Evolutionary conservation across 2,888 invertebrate genomes (phyloP).

Genomic region (Phytoseiulus persimilis): DNA sequence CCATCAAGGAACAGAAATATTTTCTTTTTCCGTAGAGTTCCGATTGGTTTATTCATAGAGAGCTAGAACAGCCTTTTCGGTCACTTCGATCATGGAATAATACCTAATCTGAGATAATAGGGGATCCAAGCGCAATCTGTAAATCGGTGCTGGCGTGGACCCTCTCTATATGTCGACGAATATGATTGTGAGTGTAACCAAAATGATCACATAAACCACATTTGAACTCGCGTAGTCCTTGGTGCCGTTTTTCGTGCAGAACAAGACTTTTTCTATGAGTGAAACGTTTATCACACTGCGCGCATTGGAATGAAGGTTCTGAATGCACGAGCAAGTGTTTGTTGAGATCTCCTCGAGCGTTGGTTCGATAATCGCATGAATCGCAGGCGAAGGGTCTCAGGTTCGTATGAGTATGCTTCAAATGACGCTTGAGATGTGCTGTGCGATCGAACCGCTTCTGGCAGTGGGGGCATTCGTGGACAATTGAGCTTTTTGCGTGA

Average conservation of each 20-base stretch:
- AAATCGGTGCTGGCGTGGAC: not conserved
- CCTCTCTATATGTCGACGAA: not conserved
- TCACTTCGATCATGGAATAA: too few species aligned
- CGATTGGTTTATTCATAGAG: not conserved
- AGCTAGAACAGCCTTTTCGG: too few species aligned
- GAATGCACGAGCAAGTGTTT: slow-evolving; percentile 11
- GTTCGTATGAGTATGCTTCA: not conserved
- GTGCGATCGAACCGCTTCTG: slow-evolving; percentile 30
- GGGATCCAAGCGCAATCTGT: not conserved
- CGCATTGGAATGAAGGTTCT: slow-evolving; percentile 16
- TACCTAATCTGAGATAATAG: too few species aligned
- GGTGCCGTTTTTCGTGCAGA: slow-evolving; percentile 11
- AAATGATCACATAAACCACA: slow-evolving; percentile 7
- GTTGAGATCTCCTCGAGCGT: slow-evolving; percentile 13
- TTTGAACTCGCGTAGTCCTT: slow-evolving; percentile 17
- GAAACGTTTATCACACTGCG: slow-evolving; percentile 7
- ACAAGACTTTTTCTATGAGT: slow-evolving; percentile 7
- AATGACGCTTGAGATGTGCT: slow-evolving; percentile 10
- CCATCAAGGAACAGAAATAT: too few species aligned
- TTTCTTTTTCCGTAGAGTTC: not conserved
- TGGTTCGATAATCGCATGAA: slow-evolving; percentile 7
- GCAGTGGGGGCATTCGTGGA: not conserved
- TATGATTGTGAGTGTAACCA: slow-evolving; percentile 17
- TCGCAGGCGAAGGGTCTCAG: slow-evolving; percentile 34
- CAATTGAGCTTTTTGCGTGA: not conserved